Base-by-base conservation (phyloP, 1,140 invertebrate genomes). In the Caligus rogercresseyi region DNA sequence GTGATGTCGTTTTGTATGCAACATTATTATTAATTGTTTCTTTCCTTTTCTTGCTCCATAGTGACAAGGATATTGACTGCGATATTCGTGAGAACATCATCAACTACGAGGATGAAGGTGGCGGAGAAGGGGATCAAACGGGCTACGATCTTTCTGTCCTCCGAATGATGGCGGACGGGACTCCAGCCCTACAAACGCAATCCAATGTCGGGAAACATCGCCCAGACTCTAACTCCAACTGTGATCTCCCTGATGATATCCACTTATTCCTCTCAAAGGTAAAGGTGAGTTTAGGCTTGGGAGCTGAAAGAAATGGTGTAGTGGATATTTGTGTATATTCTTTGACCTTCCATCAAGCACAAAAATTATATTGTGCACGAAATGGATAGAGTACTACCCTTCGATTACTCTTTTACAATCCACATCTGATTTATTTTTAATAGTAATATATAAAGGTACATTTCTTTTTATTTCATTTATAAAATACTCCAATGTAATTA, bases 81-180 rank as follows among this genome's bases (percentile, higher is more conserved):
- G 93, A 97, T 71, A 92, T 95, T 26, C 77, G 91, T 65, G 92
- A 96, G 74, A 97, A 91, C 69, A 95, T 97, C 65, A 94, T 96
- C 65, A 89, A 89, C 69, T 96, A 97, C 70, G 89, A 94, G 72
- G 93, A 96, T 69, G 92, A 97, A 75, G 92, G 92, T 31, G 91
- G 89, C 69, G 91, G 91, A 67, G 91, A 96, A 74, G 87, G 88
- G 15, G 92, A 97, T 70, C 78, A 80, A 72, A 87, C 89, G 1
- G 87, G 86, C 3, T 97, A 90, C 71, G 92, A 97, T 72, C 78
- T 97, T 18, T 88, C 85, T 66, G 87, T 92, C n/a, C 76, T 97
- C 1, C 76, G 86, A 62, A 74, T 77, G 58, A 79, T 82, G 72
- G 82, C 82, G 52, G 79, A 81, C 66, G 78, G 77, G 43, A 62